Evolutionary conservation across 2,113 vertebrate species (phyloP).

Genomic region (Phaethon lepturus): DNA sequence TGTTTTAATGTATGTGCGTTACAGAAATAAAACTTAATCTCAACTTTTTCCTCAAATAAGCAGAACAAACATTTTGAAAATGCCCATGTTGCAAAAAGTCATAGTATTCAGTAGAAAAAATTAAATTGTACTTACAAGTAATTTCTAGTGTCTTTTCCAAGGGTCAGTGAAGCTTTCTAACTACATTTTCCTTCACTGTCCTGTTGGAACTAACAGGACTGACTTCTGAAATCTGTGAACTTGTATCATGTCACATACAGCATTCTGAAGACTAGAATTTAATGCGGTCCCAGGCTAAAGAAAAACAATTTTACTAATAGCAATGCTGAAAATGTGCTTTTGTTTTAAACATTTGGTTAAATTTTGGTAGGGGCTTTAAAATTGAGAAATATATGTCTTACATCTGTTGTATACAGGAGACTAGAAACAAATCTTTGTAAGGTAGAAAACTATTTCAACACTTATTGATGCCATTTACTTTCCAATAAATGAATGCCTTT

Average conservation of each 20-base stretch:
- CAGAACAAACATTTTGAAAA: neutral
- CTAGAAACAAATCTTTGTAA: neutral
- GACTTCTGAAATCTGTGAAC: neutral
- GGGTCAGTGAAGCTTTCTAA: neutral
- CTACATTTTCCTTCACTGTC: neutral
- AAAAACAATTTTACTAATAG: neutral
- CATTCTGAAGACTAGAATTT: neutral
- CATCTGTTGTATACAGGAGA: neutral
- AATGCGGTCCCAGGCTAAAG: neutral
- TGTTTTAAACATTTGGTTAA: neutral
- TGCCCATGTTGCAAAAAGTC: neutral
- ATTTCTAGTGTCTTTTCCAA: neutral
- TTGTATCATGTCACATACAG: neutral
- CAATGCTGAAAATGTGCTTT: neutral
- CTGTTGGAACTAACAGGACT: neutral
- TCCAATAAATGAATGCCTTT: neutral
- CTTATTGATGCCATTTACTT: neutral
- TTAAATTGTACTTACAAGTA: neutral
- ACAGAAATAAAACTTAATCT: neutral
- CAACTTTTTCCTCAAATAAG: neutral
- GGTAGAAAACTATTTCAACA: neutral
- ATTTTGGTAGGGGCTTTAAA: neutral
- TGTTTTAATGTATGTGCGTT: neutral
- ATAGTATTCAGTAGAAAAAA: neutral
- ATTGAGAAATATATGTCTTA: neutral